Percentiles rank a stretch among this genome's conserved stretches.
phyloP scores from a whole-genome alignment of 2,113 vertebrate genomes.

The Barbus barbus region DNA sequence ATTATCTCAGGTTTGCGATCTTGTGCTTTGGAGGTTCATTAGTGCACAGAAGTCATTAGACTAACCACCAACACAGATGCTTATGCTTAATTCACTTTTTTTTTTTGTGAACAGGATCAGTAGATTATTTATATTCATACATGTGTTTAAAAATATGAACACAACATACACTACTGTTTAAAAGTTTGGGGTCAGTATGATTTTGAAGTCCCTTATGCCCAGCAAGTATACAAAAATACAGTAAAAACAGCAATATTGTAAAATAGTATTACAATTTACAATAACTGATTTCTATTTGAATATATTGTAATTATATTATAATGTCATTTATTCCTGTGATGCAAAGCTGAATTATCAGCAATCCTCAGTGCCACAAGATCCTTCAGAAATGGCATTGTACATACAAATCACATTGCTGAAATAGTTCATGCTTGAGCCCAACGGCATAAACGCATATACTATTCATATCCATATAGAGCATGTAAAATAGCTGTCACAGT shows the following conservation, averaged over 20 bases:
- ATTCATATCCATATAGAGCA: background rate
- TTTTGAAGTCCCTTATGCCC: no score
- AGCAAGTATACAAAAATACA: background rate
- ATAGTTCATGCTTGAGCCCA: background rate
- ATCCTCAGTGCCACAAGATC: no score
- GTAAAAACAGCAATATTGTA: background rate
- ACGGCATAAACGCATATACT: background rate
- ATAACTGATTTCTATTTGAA: no score
- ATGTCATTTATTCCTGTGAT: no score
- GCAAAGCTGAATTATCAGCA: no score
- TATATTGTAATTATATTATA: no score
- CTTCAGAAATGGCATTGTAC: no score
- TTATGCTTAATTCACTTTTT: background rate
- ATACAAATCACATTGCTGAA: no score
- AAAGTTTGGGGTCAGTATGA: background rate
- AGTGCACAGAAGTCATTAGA: background rate
- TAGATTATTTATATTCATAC: no score
- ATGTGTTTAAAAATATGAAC: background rate
- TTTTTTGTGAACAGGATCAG: no score
- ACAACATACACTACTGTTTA: background rate
- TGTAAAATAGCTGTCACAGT: background rate
- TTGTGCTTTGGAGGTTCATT: constrained; percentile 11
- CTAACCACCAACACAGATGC: background rate
- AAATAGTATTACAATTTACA: no score
- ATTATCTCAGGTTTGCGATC: background rate